Evolutionary conservation across 2,888 invertebrate genomes (phyloP).

Genomic region (Yponomeuta plumbellus): DNA sequence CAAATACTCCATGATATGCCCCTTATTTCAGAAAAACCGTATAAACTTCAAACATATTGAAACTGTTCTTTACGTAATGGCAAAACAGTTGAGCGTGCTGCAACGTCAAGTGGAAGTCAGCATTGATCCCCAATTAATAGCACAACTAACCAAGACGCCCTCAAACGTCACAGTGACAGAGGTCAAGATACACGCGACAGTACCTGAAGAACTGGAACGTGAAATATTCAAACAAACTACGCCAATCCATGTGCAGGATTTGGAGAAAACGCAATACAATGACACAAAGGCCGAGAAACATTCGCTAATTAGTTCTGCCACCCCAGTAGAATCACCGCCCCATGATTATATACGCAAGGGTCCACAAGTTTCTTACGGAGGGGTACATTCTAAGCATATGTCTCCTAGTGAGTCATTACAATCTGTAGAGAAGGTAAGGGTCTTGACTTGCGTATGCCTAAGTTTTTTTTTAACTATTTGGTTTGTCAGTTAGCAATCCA

Average conservation of each 20-base stretch:
- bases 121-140: conserved; percentile 22
- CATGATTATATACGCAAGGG: neutral
- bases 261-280: neutral
- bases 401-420: neutral
- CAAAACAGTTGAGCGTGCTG: conserved; percentile 53
- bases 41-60: conserved; percentile 61
- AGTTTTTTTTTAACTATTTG: no score
- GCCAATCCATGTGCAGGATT: neutral
- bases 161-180: conserved; percentile 48
- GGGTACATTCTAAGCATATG: neutral
- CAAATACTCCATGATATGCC: neutral
- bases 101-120: conserved; percentile 49
- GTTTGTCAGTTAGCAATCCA: no score
- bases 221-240: neutral
- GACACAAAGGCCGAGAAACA: neutral
- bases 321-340: neutral
- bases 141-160: conserved; percentile 20
- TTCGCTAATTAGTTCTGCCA: neutral
- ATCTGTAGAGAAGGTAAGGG: neutral
- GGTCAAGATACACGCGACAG: conserved; percentile 46
- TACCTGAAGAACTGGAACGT: neutral
- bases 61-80: conserved; percentile 51
- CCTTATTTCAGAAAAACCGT: conserved; percentile 38
- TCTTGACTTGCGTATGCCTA: neutral
- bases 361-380: neutral